These are phyloP conservation scores for Dryococelus australis DNA, from an alignment of 2,888 invertebrate species.

Conservation along the genomic window DNA sequence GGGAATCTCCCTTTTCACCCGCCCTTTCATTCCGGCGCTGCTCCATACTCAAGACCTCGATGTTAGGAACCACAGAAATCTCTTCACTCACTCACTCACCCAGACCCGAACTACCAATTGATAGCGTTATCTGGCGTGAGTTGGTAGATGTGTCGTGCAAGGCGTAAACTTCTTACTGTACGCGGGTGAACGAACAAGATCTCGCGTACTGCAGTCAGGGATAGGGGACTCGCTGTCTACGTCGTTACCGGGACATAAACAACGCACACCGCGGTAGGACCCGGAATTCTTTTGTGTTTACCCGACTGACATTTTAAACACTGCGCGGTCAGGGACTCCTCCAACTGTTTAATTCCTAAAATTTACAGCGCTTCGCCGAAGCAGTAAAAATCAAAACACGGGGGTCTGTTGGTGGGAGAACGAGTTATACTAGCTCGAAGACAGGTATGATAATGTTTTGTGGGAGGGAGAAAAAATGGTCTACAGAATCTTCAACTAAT, in stretches of 20 bases:
- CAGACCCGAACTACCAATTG: too few relatives aligned
- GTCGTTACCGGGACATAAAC: background rate
- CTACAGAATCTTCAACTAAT: background rate
- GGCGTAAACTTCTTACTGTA: too few relatives aligned
- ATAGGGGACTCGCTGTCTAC: too few relatives aligned
- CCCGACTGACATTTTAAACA: background rate
- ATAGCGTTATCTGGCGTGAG: too few relatives aligned
- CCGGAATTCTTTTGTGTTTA: background rate
- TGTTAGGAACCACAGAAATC: too few relatives aligned
- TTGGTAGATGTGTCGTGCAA: too few relatives aligned
- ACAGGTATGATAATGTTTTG: background rate
- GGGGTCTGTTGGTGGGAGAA: background rate
- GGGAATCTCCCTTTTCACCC: too few relatives aligned
- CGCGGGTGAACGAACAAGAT: too few relatives aligned
- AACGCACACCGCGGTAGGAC: background rate
- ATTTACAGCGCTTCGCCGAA: background rate
- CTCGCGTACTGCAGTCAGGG: too few relatives aligned
- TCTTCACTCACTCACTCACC: too few relatives aligned
- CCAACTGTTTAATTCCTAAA: background rate
- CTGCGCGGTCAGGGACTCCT: background rate
- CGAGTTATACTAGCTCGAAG: conserved; percentile 16
- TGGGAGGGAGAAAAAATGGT: background rate
- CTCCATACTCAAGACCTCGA: too few relatives aligned
- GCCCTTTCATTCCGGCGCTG: too few relatives aligned
- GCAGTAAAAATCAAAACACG: conserved; percentile 9